phyloP scores from a whole-genome alignment of 1,140 invertebrate species.

The Campodea augens region DNA sequence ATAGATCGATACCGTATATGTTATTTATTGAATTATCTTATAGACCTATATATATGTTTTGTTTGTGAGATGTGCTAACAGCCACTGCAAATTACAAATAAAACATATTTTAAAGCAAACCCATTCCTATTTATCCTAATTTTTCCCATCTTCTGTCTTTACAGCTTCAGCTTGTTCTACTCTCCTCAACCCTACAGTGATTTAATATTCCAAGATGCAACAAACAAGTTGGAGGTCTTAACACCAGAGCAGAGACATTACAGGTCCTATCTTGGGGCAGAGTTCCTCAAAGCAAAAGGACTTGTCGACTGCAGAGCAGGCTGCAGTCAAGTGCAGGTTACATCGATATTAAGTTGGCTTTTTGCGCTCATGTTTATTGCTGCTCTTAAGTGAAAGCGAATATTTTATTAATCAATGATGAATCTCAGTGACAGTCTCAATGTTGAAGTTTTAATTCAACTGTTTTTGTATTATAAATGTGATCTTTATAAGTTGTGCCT shows the following conservation, averaged over 20 bases:
- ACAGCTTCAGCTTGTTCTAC: slow-evolving; percentile 72
- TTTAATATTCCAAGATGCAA: slow-evolving; percentile 81
- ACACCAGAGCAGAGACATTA: slow-evolving; percentile 38
- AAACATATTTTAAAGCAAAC: background rate
- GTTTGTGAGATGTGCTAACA: slow-evolving; percentile 1
- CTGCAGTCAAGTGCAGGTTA: too few species aligned
- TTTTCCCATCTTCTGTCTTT: slow-evolving; percentile 15
- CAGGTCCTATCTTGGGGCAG: slow-evolving; percentile 44
- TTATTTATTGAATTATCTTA: slow-evolving; percentile 1
- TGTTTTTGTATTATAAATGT: too few species aligned
- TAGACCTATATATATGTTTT: slow-evolving; percentile 2
- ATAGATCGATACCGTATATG: too few species aligned
- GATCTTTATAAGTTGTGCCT: too few species aligned
- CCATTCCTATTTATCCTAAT: slow-evolving; percentile 11
- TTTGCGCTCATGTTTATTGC: too few species aligned
- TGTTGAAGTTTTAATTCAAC: too few species aligned
- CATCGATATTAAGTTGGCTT: too few species aligned
- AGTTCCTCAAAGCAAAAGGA: slow-evolving; percentile 53
- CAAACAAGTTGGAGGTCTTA: slow-evolving; percentile 57
- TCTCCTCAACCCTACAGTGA: slow-evolving; percentile 60
- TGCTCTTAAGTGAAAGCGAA: too few species aligned
- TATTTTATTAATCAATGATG: too few species aligned
- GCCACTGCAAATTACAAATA: background rate
- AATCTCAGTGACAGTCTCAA: too few species aligned
- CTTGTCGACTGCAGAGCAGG: slow-evolving; percentile 56